Base-by-base conservation (phyloP, 2,113 vertebrate species). In the Pagrus major region DNA sequence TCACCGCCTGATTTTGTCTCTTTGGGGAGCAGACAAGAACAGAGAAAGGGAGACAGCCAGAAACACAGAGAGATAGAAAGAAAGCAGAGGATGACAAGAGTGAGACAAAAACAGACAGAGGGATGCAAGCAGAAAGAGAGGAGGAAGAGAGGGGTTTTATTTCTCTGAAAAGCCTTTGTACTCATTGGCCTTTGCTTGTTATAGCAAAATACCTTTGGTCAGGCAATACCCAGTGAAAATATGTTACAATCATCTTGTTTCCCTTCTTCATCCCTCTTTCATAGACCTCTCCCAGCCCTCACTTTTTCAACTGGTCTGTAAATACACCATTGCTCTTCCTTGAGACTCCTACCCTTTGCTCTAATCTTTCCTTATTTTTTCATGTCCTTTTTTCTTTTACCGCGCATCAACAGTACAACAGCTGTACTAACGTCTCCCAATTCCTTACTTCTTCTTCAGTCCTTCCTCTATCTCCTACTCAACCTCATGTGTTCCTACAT, bases 1-100 rank as follows among this genome's bases (percentile, higher is more conserved):
- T 75, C 59, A 11, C 27, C 3, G 71, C 27, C 71, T 79, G 79
- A 82, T 83, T 85, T 71, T 33, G 65, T 81, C 49, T 88, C 84
- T 71, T 73, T 47, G 63, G 71, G 65, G 72, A 72, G 55, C 33
- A 35, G 69, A 71, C 15, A 23, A 27, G 55, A 71, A 56, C 37
- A 52, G 66, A 51, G 31, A 44, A 25, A 86, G 25, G 14, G 41
- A 71, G 47, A 46, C 14, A n/a, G 71, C 20, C 33, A 41, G 49
- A 35, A 31, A 80, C 21, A 51, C 21, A 46, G 12, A 37, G 49
- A 46, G 69, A 79, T n/a, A 52, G 42, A 44, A 35, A 42, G 15
- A 37, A 60, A 59, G 63, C 14, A 44, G 15, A 39, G 27, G 12
- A 68, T 59, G 74, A 68, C 29, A 67, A 9, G 15, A 52, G 27